Base-by-base conservation (phyloP, 1,140 invertebrate species). In the Goniozus legneri region DNA sequence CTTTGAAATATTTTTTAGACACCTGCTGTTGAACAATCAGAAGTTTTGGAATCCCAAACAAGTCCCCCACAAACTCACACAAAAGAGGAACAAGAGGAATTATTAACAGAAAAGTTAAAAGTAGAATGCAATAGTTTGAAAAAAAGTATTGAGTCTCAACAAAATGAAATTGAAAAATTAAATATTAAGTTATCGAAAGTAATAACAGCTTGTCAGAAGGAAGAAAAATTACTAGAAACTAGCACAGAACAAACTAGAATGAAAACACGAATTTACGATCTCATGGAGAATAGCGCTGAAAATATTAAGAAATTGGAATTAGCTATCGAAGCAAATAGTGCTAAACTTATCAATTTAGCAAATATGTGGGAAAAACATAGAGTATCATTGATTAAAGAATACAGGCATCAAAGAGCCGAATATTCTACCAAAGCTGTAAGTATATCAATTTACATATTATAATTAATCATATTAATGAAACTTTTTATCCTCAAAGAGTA, bases 341-440 rank as follows among this genome's bases (percentile, higher is more conserved):
- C 80, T 60, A 79, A 82, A 68, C 60, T 89, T 32, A 67, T 82
- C 8, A 78, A 71, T 51, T 70, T 88, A 49, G 80, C 81, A 3
- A 79, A 76, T 38, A 82, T 88, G 54, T 90, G 87, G 87, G 83
- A 87, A 48, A 78, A 82, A 50, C 82, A 85, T 49, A 75, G 84
- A 54, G 73, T 72, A 30, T 82, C 84, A 12, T 69, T 89, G 10
- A 77, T 87, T 43, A 69, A 83, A 48, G 75, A 84, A 52, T 85
- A 83, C 64, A 60, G 81, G 24, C 65, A 76, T 43, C 75, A 84
- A 35, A 79, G 80, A 61, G 77, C 80, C 56, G 75, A 80, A 18
- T 78, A 77, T 62, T 79, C 78, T n/a, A 76, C 77, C 33, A 78
- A 80, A 70, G 72, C 79, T 65, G 81, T 84, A 69, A 75, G 74